A percentile compares a stretch with the other conserved stretches of the same genome.
Conservation (phyloP, 2,797 vertebrate genomes). For the Threskiornis aethiopicus region DNA sequence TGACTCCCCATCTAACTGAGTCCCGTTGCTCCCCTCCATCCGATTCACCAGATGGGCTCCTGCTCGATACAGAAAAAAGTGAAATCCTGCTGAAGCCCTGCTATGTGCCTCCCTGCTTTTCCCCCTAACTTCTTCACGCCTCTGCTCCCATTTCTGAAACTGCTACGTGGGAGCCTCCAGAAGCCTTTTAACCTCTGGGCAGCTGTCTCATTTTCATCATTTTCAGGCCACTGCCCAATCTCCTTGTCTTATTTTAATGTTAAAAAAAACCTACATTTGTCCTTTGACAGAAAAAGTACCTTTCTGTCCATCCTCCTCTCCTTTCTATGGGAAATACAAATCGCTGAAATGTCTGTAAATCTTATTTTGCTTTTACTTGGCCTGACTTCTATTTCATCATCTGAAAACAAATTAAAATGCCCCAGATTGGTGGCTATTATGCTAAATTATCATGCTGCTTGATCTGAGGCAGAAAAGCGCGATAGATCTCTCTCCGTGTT, state of each 20-base stretch:
- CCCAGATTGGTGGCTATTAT: not conserved
- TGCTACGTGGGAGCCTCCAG: not conserved
- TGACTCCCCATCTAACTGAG: not conserved
- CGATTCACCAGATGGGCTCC: not conserved
- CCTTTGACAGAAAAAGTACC: not conserved
- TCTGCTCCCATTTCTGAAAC: not conserved
- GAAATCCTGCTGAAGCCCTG: not conserved
- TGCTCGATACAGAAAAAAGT: not conserved
- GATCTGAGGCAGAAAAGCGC: not conserved
- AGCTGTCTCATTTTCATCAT: not conserved
- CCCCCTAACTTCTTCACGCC: not conserved
- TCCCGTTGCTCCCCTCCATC: not conserved
- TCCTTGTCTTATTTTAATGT: not conserved
- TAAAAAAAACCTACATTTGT: not conserved
- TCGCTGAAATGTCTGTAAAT: not conserved
- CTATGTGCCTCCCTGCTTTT: not conserved
- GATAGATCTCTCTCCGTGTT: not conserved
- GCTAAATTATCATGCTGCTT: not conserved
- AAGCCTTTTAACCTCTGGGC: not conserved
- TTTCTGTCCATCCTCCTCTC: not conserved
- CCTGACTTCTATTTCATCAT: not conserved
- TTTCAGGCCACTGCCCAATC: not conserved
- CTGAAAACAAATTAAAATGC: not conserved
- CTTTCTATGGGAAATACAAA: not conserved
- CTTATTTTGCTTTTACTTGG: not conserved